Conservation (phyloP, 2,113 vertebrate genomes). For the Rhodinocichla rosea region DNA sequence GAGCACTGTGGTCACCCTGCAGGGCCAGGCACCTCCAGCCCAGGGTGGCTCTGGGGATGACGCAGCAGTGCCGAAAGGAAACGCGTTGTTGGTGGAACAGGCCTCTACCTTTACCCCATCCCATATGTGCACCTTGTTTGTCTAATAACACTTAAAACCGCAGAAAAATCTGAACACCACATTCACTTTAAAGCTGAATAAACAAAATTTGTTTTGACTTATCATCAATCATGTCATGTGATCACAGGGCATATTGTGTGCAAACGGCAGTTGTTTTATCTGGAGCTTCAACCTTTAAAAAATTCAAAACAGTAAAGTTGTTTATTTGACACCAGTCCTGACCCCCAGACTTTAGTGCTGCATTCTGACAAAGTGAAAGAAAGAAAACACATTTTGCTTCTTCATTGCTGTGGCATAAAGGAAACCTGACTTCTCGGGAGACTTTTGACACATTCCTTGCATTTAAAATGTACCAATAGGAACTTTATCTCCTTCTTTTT, state of each 20-base stretch:
- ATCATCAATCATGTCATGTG: constrained; percentile 80
- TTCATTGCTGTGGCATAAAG: constrained; percentile 64
- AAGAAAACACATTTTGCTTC: constrained; percentile 73
- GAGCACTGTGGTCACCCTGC: fast-evolving
- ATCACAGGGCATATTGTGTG: constrained; percentile 76
- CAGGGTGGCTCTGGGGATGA: constrained; percentile 30
- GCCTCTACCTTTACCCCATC: constrained; percentile 63
- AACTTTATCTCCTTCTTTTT: constrained; percentile 42
- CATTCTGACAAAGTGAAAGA: constrained; percentile 74
- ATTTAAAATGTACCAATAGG: constrained; percentile 54
- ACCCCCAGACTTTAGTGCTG: constrained; percentile 69
- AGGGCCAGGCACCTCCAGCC: not conserved
- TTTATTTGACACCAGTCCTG: constrained; percentile 77
- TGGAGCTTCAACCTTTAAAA: constrained; percentile 76
- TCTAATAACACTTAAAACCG: constrained; percentile 74
- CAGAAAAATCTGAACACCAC: constrained; percentile 69
- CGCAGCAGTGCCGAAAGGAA: constrained; percentile 59
- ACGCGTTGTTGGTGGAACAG: constrained; percentile 42
- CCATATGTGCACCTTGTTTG: constrained; percentile 76
- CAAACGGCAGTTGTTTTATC: constrained; percentile 78
- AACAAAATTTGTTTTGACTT: constrained; percentile 80
- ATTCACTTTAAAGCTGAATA: constrained; percentile 79
- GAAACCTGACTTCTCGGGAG: constrained; percentile 54
- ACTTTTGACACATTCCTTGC: constrained; percentile 62
- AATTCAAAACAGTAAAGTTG: constrained; percentile 81